phyloP scores from a whole-genome alignment of 2,888 invertebrate species.

The Eilema caniola region DNA sequence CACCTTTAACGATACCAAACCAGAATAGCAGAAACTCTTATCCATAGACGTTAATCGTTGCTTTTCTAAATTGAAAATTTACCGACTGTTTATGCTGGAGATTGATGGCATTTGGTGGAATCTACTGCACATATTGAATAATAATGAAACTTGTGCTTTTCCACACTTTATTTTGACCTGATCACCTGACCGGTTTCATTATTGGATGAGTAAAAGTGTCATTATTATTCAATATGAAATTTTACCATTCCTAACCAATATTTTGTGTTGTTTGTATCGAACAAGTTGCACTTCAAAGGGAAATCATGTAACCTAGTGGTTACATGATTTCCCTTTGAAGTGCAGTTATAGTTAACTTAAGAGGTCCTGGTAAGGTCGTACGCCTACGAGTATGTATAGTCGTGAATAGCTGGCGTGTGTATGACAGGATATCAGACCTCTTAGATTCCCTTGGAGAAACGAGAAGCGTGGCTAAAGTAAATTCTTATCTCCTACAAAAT shows the following conservation, averaged over 20 bases:
- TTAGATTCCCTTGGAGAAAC: constrained; percentile 14
- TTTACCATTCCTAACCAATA: background rate
- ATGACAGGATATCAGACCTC: constrained; percentile 15
- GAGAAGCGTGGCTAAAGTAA: constrained; percentile 16
- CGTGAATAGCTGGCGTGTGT: constrained; percentile 16
- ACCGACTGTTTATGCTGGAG: too few species aligned
- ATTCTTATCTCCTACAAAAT: background rate
- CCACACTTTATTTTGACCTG: too few species aligned
- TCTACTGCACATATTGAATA: too few species aligned
- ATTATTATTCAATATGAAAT: too few species aligned
- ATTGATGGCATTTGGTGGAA: too few species aligned
- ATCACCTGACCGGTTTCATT: too few species aligned
- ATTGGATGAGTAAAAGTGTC: too few species aligned
- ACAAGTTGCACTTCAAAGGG: background rate
- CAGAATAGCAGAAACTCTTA: too few species aligned
- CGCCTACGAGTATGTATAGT: background rate
- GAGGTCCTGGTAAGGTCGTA: background rate
- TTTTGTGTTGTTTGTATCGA: background rate
- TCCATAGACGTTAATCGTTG: background rate
- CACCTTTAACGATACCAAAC: background rate
- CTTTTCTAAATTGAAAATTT: background rate
- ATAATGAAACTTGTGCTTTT: too few species aligned
- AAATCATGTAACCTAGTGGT: too few species aligned
- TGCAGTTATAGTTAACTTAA: too few species aligned
- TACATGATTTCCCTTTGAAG: too few species aligned